These are phyloP conservation scores for Drosophila ogumai DNA, from an alignment of 1,140 invertebrate genomes.

Conservation along the genomic window DNA sequence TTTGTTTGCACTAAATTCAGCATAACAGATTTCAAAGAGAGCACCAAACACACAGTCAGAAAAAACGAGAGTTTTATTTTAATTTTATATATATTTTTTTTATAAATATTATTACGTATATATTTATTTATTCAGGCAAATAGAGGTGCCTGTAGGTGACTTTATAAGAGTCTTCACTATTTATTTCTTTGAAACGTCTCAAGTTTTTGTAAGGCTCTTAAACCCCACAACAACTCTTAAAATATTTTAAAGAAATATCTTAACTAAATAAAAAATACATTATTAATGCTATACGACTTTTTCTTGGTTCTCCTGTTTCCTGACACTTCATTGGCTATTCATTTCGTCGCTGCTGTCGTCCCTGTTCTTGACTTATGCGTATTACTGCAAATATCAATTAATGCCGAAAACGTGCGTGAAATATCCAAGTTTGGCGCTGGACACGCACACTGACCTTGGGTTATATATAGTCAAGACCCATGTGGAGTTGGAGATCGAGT, in stretches of 20 bases:
- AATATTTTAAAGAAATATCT: background rate
- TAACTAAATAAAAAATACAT: background rate
- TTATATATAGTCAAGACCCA: conserved; percentile 53
- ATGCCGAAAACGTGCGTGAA: conserved; percentile 75
- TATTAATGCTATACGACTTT: background rate
- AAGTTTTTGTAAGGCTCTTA: too few relatives aligned
- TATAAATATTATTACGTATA: too few relatives aligned
- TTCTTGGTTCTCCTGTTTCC: background rate
- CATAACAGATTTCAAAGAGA: conserved; percentile 29
- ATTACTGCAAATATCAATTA: conserved; percentile 83
- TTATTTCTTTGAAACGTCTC: background rate
- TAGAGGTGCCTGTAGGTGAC: too few relatives aligned
- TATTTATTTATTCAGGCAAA: too few relatives aligned
- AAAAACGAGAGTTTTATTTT: background rate
- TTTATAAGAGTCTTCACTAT: too few relatives aligned
- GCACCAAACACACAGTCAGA: conserved; percentile 9
- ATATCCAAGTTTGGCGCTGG: conserved; percentile 49
- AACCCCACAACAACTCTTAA: background rate
- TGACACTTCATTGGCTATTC: conserved; percentile 68
- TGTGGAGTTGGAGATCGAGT: conserved; percentile 23
- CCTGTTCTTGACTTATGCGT: conserved; percentile 72
- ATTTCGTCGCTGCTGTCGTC: conserved; percentile 61
- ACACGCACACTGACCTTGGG: conserved; percentile 64
- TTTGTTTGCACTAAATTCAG: conserved; percentile 78
- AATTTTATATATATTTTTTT: background rate